These are phyloP conservation scores for Tenthredo distinguenda DNA, from an alignment of 2,888 invertebrate genomes.

Conservation along the genomic window DNA sequence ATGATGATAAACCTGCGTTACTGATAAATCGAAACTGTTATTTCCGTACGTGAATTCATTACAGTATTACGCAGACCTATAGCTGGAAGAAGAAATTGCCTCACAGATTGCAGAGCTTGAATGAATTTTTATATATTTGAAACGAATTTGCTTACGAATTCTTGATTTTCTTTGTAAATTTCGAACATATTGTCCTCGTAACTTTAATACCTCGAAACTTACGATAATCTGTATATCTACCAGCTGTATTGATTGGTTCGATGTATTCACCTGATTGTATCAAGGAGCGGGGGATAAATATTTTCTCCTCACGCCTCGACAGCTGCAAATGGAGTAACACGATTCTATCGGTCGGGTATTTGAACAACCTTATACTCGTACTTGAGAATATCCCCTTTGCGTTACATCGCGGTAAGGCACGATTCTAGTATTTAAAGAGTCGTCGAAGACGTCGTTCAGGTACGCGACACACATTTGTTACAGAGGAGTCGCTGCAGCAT, in stretches of 20 bases:
- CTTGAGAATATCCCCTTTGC: slow-evolving; percentile 46
- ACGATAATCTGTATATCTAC: neutral
- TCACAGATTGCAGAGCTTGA: neutral
- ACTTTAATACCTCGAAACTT: neutral
- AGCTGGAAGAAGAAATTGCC: neutral
- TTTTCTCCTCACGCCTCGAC: slow-evolving; percentile 24
- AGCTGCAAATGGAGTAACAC: slow-evolving; percentile 36
- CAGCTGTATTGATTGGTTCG: neutral
- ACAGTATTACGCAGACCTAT: neutral
- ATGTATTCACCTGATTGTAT: neutral
- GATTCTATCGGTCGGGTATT: slow-evolving; percentile 32
- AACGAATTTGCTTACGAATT: neutral
- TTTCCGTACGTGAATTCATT: slow-evolving; percentile 16
- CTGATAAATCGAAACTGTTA: neutral
- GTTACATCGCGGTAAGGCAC: slow-evolving; percentile 48
- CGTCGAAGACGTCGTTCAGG: slow-evolving; percentile 47
- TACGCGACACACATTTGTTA: slow-evolving; percentile 50
- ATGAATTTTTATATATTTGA: neutral
- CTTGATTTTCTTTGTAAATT: neutral
- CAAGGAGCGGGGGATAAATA: neutral
- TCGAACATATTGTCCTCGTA: neutral
- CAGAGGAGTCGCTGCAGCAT: slow-evolving; percentile 30
- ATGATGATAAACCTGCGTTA: slow-evolving; percentile 4
- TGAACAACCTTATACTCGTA: slow-evolving; percentile 43
- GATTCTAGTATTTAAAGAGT: slow-evolving; percentile 49